These are phyloP conservation scores for Drosophila mettleri DNA, from an alignment of 2,888 invertebrate species.

Conservation along the genomic window DNA sequence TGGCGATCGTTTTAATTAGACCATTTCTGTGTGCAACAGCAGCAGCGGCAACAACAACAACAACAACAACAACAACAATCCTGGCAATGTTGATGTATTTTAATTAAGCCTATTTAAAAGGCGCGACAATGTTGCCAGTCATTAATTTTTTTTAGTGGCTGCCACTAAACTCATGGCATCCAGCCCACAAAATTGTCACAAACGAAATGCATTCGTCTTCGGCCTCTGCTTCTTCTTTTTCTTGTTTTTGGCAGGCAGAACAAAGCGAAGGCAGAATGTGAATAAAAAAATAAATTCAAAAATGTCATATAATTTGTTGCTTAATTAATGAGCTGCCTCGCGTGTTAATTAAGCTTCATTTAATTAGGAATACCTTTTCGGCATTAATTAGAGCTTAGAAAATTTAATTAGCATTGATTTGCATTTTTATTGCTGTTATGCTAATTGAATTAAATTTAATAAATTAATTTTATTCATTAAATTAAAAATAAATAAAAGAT, in stretches of 20 bases:
- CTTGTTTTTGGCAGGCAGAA: conserved; percentile 1
- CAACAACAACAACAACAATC: conserved; percentile 11
- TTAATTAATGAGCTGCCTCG: conserved; percentile 11
- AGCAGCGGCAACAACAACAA: conserved; percentile 29
- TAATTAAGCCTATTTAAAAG: conserved; percentile 57
- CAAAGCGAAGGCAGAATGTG: background rate
- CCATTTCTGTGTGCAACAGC: conserved; percentile 52
- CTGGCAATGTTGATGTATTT: conserved; percentile 42
- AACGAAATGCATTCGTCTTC: conserved; percentile 5
- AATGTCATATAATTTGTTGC: conserved; percentile 7
- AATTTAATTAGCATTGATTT: background rate
- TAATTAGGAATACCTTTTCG: too few species aligned
- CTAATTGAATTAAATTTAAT: background rate
- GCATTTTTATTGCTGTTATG: background rate
- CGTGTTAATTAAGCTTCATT: conserved; percentile 6
- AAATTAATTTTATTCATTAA: background rate
- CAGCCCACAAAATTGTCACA: conserved; percentile 32
- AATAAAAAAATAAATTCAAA: background rate
- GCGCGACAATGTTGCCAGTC: conserved; percentile 51
- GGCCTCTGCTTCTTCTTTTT: background rate
- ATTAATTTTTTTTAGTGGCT: conserved; percentile 26
- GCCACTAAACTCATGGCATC: conserved; percentile 24
- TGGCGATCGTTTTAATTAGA: conserved; percentile 73
- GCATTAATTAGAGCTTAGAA: background rate
- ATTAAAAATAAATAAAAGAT: background rate